Evolutionary conservation across 2,797 vertebrate species (phyloP).

Genomic region (Peromyscus melanophrys): DNA sequence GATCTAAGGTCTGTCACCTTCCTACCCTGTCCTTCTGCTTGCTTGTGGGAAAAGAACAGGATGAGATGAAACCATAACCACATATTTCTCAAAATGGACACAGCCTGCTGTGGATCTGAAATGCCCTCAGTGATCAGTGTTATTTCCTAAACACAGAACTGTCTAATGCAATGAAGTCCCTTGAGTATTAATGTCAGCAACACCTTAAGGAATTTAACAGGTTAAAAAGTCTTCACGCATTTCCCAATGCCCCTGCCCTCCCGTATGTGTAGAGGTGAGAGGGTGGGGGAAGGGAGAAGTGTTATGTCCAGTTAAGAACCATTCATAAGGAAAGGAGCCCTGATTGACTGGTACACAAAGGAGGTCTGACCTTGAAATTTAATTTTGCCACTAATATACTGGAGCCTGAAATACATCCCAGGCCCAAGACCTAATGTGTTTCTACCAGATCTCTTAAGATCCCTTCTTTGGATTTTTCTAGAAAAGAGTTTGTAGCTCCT

Average conservation of each 20-base stretch:
- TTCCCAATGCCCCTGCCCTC: background rate
- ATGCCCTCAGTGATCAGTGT: background rate
- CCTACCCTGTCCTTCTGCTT: background rate
- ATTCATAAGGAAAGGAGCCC: background rate
- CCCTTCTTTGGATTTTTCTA: background rate
- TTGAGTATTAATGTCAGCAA: background rate
- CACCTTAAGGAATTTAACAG: constrained; percentile 6
- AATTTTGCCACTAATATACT: background rate
- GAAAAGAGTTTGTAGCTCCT: background rate
- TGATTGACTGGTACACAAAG: constrained; percentile 20
- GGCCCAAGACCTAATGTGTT: background rate
- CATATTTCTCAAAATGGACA: constrained; percentile 28
- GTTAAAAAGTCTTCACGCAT: background rate
- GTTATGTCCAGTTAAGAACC: background rate
- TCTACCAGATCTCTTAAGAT: background rate
- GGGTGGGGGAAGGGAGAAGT: background rate
- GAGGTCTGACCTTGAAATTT: constrained; percentile 21
- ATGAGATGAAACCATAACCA: background rate
- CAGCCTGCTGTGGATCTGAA: background rate
- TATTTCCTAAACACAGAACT: background rate
- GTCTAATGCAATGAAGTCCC: background rate
- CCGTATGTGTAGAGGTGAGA: background rate
- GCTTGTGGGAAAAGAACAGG: background rate
- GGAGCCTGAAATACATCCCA: background rate
- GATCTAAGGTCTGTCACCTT: background rate